phyloP scores from a whole-genome alignment of 2,797 vertebrate genomes.

The Brotula barbata region DNA sequence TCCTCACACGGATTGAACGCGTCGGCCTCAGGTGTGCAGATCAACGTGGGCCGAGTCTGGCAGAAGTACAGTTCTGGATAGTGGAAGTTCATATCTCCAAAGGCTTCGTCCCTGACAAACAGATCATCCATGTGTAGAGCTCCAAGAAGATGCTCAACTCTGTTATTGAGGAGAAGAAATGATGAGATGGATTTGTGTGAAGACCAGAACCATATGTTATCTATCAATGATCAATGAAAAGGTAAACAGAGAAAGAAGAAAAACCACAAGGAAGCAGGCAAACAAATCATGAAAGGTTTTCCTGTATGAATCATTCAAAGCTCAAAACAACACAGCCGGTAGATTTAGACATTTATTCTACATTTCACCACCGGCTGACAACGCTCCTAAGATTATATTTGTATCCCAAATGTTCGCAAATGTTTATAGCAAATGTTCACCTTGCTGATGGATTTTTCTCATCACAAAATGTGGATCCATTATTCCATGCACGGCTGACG shows the following conservation, averaged over 20 bases:
- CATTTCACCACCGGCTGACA: too few relatives aligned
- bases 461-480: slow-evolving; percentile 60
- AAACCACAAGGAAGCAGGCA: too few relatives aligned
- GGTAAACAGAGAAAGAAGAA: too few relatives aligned
- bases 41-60: slow-evolving; percentile 60
- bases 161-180: slow-evolving; percentile 29
- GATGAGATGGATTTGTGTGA: too few relatives aligned
- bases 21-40: slow-evolving; percentile 84
- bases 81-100: slow-evolving; percentile 61
- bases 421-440: slow-evolving; percentile 44
- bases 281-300: too few relatives aligned
- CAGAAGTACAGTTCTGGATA: slow-evolving; percentile 69
- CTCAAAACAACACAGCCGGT: too few relatives aligned
- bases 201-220: too few relatives aligned
- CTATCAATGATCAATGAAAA: too few relatives aligned
- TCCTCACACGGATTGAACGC: slow-evolving; percentile 90
- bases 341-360: too few relatives aligned
- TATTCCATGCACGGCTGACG: slow-evolving; percentile 43
- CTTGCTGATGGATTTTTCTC: slow-evolving; percentile 39
- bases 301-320: too few relatives aligned
- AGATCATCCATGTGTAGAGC: slow-evolving; percentile 16
- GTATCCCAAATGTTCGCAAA: too few relatives aligned
- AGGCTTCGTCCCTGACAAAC: slow-evolving; percentile 30
- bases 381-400: too few relatives aligned
- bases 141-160: slow-evolving; percentile 33